Conservation (phyloP, 1,140 invertebrate genomes). For the Zaprionus lachaisei region DNA sequence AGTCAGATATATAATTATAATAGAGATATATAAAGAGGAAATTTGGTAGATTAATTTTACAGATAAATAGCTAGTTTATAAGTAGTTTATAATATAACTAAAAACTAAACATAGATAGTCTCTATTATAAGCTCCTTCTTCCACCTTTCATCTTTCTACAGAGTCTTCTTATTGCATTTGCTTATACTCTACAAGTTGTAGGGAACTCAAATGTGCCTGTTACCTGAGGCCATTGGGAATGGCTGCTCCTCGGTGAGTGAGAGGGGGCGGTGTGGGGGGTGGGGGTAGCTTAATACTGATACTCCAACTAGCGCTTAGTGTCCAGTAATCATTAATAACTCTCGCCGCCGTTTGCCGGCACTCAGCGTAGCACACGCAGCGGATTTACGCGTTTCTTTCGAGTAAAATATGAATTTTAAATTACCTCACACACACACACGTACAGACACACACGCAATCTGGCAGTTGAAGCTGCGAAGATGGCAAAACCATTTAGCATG, state of each 20-base stretch:
- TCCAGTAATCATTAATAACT: slow-evolving; percentile 68
- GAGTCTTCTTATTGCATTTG: not conserved
- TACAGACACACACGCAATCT: slow-evolving; percentile 5
- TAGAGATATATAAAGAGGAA: no score
- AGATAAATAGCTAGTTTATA: no score
- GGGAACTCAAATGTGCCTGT: slow-evolving; percentile 48
- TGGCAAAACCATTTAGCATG: slow-evolving; percentile 36
- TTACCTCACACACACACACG: slow-evolving; percentile 42
- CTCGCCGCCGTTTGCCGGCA: slow-evolving; percentile 63
- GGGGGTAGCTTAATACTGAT: slow-evolving; percentile 34
- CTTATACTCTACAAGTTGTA: slow-evolving; percentile 5
- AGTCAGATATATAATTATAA: no score
- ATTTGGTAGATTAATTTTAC: no score
- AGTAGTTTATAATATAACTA: no score
- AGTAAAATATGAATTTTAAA: slow-evolving; percentile 80
- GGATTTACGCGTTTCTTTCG: slow-evolving; percentile 57
- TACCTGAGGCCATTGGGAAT: not conserved
- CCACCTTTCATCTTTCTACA: no score
- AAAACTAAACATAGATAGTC: no score
- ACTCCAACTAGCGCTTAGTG: slow-evolving; percentile 16
- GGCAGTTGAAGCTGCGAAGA: slow-evolving; percentile 3
- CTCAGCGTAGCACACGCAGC: slow-evolving; percentile 57
- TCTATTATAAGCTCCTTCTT: no score
- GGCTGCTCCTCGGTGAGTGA: slow-evolving; percentile 22
- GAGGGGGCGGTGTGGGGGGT: not conserved